Evolutionary conservation across 2,888 invertebrate genomes (phyloP), one percentile per base, ranked within the genome.

Genomic region (Acanthosepion pharaonis): DNA sequence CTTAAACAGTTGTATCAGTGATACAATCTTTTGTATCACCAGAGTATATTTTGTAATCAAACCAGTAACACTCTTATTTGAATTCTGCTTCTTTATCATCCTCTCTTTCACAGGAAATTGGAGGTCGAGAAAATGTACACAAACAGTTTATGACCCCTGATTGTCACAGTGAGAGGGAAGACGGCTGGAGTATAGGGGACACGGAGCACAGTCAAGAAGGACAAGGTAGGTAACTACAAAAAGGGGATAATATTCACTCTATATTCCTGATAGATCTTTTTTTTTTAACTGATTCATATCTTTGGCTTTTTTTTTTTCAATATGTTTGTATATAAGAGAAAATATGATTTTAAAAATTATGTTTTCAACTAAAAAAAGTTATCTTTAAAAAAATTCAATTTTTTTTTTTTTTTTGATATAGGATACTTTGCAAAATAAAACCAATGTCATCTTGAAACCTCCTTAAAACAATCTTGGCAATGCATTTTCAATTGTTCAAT

Each of bases 41-140:
- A 25, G 20, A 23, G 23, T 23, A 28, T 25, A 64, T 64, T 64
- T 64, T 64, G 25, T 64, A 25, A 64, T 64, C 64, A 6, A 28
- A 25, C 25, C 64, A 25, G 28, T 25, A 64, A 64, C 25, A 64
- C 25, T 64, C 23, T n/a, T 9, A 5, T 78, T 78, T 78, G n/a
- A 15, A 78, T 78, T 78, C 59, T 18, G 20, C 18, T 55, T 18
- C 15, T 20, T 55, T 55, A 55, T 23, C 23, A 5, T 59, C 59
- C n/a, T 78, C 11, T 78, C 11, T 33, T 59, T 78, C 33, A 33
- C 78, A 78, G 78, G 78, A 78, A 78, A 78, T 78, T 78, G 78
- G 78, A 78, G n/a, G 78, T 78, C n/a, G 78, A 78, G 78, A 78
- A 78, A 78, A 78, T 78, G 78, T 78, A 78, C 78, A 78, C 78